Evolutionary conservation across 2,113 vertebrate species (phyloP), one percentile per base, ranked within the genome.

Genomic region (Gobius niger): DNA sequence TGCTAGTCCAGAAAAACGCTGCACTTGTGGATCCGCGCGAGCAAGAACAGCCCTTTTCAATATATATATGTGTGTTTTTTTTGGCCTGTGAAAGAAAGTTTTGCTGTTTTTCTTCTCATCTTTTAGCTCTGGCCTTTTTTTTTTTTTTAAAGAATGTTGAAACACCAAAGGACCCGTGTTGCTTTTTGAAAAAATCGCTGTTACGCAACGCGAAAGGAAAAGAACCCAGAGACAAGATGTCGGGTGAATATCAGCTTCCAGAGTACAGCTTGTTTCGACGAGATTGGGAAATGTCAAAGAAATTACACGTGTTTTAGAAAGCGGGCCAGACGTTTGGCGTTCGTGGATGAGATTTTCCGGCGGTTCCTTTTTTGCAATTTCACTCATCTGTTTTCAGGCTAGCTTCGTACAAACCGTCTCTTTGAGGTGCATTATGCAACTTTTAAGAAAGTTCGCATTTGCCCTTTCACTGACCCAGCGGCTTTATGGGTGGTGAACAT

Each of bases 71-170:
- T 34, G 24, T 34, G 24, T 34, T 34, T 34, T 34, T 34, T 34
- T 85, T 56, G 69, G 63, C 76, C 78, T 85, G 73, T 86, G 84
- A 87, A 83, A 85, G 81, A 85, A 87, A 82, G 78, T 87, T 86
- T 76, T 68, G 41, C 60, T 70, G 52, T 75, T 76, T 79, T 73
- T 75, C 52, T 68, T 82, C 82, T 86, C 75, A 82, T 90, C 76
- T 83, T 18, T 51, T 10, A 51, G 5, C 46, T 60, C 47, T 19
- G 10, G 2, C 13, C 13, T 8, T 7, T 52, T 52, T 40, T 16
- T 44, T 24, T 61, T 50, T 63, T 56, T 62, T 13, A 24, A 16
- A 52, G n/a, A 61, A 67, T 72, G 74, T 74, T 77, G 61, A 65
- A 86, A 85, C 63, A 83, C 74, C 75, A 83, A 80, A 83, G 76